A percentile compares a stretch with the other conserved stretches of the same genome.
phyloP scores from a whole-genome alignment of 1,140 invertebrate genomes.

The Ctenoplectra terminalis region DNA sequence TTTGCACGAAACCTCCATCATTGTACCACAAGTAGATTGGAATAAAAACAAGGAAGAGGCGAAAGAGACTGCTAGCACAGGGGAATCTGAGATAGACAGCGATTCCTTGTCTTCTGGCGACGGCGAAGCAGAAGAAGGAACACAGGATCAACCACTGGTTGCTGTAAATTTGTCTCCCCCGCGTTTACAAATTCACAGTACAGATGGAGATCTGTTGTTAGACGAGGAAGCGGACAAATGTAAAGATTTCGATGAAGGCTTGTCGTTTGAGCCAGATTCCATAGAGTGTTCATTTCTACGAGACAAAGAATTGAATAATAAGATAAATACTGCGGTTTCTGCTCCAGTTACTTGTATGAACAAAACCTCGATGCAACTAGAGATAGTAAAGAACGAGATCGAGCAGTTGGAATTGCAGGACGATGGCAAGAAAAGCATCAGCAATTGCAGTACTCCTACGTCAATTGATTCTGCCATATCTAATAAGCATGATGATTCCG shows the following conservation, averaged over 20 bases:
- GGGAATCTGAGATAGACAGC: constrained; percentile 84
- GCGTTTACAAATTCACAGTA: constrained; percentile 77
- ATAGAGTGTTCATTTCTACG: constrained; percentile 73
- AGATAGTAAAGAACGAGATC: constrained; percentile 75
- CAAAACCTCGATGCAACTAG: constrained; percentile 59
- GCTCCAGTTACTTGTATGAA: not conserved
- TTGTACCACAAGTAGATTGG: constrained; percentile 87
- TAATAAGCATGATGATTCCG: constrained; percentile 80
- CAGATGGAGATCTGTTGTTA: constrained; percentile 73
- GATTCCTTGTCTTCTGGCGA: constrained; percentile 85
- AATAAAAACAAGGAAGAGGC: constrained; percentile 77
- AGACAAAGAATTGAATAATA: constrained; percentile 20
- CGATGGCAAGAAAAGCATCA: constrained; percentile 67
- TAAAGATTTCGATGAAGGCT: constrained; percentile 66
- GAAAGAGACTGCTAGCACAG: constrained; percentile 66
- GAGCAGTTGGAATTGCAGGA: constrained; percentile 76
- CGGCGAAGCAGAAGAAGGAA: constrained; percentile 67
- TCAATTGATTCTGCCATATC: constrained; percentile 77
- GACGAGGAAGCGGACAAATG: constrained; percentile 76
- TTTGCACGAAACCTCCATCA: constrained; percentile 85
- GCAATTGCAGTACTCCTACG: constrained; percentile 82
- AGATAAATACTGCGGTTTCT: not conserved
- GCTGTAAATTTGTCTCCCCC: constrained; percentile 72
- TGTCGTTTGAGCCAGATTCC: constrained; percentile 79
- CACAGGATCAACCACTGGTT: constrained; percentile 49